Evolutionary conservation across 2,888 invertebrate species (phyloP), one percentile per base, ranked within the genome.

Genomic region (Mythimna ferrago): DNA sequence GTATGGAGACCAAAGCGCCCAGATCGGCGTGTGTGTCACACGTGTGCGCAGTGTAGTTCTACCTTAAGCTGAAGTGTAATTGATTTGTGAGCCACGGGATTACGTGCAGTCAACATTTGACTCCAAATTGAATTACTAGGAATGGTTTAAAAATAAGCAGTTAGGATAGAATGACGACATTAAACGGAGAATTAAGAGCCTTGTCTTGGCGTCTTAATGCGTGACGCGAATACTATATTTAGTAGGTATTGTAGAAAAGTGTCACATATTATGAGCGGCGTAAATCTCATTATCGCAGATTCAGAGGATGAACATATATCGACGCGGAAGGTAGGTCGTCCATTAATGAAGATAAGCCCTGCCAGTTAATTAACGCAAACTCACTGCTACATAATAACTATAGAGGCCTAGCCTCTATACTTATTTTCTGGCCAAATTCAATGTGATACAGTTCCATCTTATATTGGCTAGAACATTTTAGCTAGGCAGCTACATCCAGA

Each of bases 281-380:
- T 38, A 66, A 61, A 56, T 51, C 64, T 68, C 44, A 57, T 26
- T 57, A 57, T 32, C 10, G 1, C 32, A 4, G 16, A 80, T 57
- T 44, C 16, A 10, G 26, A 11, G 11, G 19, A 61, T 41, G 48
- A 48, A 48, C 48, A 16, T 48, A 38, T 62, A 10, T 26, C 16
- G 16, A 38, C 16, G 10, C 53, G 11, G 26, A 41, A n/a, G 2
- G 48, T 19, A n/a, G 21, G 16, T 65, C 68, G 10, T 38, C 11
- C 44, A 53, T 10, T 66, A 62, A 48, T 62, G 11, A 51, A 61
- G 35, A 69, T 74, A 56, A 78, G 72, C 44, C 44, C 57, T 21
- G n/a, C 32, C 41, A 56, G 73, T 63, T 48, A 54, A 66, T 63
- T n/a, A 58, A 41, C 21, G 38, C n/a, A 16, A 51, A 26, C 56